Conservation (phyloP, 2,888 invertebrate species). For the Plagiodera versicolora region DNA sequence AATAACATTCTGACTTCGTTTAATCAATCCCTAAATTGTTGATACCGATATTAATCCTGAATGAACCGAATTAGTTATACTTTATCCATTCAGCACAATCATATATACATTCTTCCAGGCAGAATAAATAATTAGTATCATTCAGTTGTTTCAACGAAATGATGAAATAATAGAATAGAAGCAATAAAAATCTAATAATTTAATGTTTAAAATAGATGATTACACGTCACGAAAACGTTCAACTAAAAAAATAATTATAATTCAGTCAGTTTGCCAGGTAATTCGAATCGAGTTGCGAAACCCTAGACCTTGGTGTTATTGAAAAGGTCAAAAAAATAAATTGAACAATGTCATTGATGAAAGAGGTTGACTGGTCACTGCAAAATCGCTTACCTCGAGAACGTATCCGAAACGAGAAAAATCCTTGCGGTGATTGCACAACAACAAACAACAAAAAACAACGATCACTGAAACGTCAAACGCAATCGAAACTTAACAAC, state of each 20-base stretch:
- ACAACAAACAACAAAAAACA: conserved; percentile 16
- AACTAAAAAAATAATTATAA: not conserved
- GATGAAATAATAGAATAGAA: no score
- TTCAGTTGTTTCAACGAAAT: no score
- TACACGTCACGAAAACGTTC: no score
- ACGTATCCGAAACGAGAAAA: conserved; percentile 25
- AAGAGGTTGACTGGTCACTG: conserved; percentile 6
- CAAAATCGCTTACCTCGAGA: conserved; percentile 30
- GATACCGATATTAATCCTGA: no score
- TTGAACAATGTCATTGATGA: conserved; percentile 32
- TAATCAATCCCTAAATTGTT: no score
- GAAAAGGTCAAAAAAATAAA: conserved; percentile 33
- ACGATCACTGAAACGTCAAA: conserved; percentile 26
- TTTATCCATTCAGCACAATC: no score
- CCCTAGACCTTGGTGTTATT: conserved; percentile 17
- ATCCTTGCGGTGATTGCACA: conserved; percentile 32
- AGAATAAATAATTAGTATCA: no score
- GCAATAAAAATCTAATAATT: no score
- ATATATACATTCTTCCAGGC: no score
- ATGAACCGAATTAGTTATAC: no score
- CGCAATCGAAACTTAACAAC: conserved; percentile 22
- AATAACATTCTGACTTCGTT: no score
- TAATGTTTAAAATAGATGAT: no score
- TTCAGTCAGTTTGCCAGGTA: conserved; percentile 11
- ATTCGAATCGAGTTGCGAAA: conserved; percentile 19